Base-by-base conservation (phyloP, 2,113 vertebrate species). In the Ardeotis arabs region DNA sequence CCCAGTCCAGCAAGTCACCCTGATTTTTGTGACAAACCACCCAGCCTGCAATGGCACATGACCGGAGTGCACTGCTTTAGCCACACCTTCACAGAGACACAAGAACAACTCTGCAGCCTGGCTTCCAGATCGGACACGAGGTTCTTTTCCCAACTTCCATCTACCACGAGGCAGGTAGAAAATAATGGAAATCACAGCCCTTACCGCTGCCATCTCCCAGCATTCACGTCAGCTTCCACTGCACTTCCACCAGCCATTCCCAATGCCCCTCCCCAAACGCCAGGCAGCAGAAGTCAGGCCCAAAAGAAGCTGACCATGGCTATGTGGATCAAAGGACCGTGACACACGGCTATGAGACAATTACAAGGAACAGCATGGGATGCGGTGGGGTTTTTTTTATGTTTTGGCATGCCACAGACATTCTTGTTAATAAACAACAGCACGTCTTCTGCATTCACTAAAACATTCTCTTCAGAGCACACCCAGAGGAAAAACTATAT, bases 21-120 rank as follows among this genome's bases (percentile, higher is more conserved):
- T 64, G 35, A 17, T 7, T 76, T 49, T 8, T 72, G 4, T n/a
- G 60, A 50, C 29, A 87, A 53, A 9, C 12, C 62, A 39, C 20
- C 31, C 41, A 7, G 39, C 25, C 29, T 4, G 4, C 60, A 73
- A 18, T 0, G 7, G n/a, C 35, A 53, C 0, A 0, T 27, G 27
- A 29, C 68, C 31, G 28, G n/a, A 53, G 47, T 2, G 1, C 33
- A 16, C 33, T 17, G 62, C 12, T 45, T 63, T 16, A 31, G 31
- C 37, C 41, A 29, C 60, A 19, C 15, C 33, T 63, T 31, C 62
- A 75, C 15, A 33, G 28, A 82, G 24, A 12, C 22, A 23, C 10
- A 39, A 19, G 22, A 29, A 14, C 31, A 47, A 20, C 24, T n/a
- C 58, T 21, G 45, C 35, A 44, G 28, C 41, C 23, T n/a, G 23